Evolutionary conservation across 2,113 vertebrate species (phyloP).

Genomic region (Girardinichthys multiradiatus): DNA sequence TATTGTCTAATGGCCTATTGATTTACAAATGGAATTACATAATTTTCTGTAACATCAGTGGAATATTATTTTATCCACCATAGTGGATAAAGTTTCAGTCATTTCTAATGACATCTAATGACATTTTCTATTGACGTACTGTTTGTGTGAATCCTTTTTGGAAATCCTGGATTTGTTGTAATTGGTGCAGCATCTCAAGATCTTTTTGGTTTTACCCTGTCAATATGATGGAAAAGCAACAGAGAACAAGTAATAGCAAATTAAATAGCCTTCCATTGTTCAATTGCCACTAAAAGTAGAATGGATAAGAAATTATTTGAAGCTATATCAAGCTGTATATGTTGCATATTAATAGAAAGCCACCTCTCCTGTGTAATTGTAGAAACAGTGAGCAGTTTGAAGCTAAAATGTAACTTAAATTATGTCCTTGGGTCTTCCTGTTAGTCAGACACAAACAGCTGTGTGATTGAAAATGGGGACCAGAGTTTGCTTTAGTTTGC

Average conservation of each 20-base stretch:
- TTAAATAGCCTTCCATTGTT: not conserved
- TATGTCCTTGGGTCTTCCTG: conserved; percentile 10
- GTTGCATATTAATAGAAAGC: not conserved
- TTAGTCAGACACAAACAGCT: conserved; percentile 21
- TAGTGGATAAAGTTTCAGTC: not conserved
- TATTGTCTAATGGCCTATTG: too few species aligned
- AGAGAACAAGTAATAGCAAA: not conserved
- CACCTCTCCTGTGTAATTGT: conserved; percentile 2
- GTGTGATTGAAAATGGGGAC: not conserved
- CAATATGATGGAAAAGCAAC: not conserved
- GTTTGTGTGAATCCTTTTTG: not conserved
- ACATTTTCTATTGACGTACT: not conserved
- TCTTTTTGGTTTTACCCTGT: not conserved
- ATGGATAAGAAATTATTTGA: too few species aligned
- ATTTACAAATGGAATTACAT: too few species aligned
- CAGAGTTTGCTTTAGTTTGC: not conserved
- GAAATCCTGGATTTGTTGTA: not conserved
- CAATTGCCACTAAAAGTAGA: not conserved
- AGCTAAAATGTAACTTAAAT: conserved; percentile 36
- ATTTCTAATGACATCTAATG: not conserved
- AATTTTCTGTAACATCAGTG: too few species aligned
- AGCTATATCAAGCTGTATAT: not conserved
- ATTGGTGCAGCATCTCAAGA: not conserved
- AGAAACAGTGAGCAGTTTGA: conserved; percentile 1
- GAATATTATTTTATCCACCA: not conserved